Evolutionary conservation across 2,888 invertebrate genomes (phyloP), one percentile per base, ranked within the genome.

Genomic region (Hyposoter didymator): DNA sequence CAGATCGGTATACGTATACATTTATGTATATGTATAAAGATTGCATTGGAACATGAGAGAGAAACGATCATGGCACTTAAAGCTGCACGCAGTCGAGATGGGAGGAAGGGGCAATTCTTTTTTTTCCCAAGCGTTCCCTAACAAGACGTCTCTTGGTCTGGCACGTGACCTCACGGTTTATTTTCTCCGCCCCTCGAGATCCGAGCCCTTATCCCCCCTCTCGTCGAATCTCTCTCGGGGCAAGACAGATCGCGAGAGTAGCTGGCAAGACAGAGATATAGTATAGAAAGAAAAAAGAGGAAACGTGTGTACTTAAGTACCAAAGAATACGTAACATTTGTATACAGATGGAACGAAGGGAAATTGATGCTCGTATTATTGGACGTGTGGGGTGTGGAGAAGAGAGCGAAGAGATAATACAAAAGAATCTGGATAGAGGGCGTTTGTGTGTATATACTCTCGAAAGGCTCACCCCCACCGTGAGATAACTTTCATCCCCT

Each of bases 101-200:
- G 10, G 72, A 49, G 28, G 64, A 76, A 32, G 49, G 64, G 78
- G 43, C 62, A 55, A 10, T n/a, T 35, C 43, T 32, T 32, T 69
- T 64, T 72, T 66, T 43, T 52, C 49, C 10, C 43, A 14, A 76
- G 82, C 87, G 84, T 85, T 87, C 84, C 64, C 86, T 89, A 89
- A 90, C 90, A 89, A 90, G 89, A 88, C 87, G 85, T 88, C 88
- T 87, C 85, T 79, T 81, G 84, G 76, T 76, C 76, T 66, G 52
- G 88, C 89, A 90, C 90, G 90, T 90, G 90, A 88, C 90, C 87
- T 87, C 87, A 88, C 84, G 87, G 84, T 89, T 88, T 86, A 80
- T 82, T 81, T 84, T 79, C 82, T 84, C 75, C 79, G 66, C 83
- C 83, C 87, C 78, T 70, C 47, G 45, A 14, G 17, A n/a, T 52